Evolutionary conservation across 1,140 invertebrate genomes (phyloP), one percentile per base, ranked within the genome.

Genomic region (Potamilus streckersoni): DNA sequence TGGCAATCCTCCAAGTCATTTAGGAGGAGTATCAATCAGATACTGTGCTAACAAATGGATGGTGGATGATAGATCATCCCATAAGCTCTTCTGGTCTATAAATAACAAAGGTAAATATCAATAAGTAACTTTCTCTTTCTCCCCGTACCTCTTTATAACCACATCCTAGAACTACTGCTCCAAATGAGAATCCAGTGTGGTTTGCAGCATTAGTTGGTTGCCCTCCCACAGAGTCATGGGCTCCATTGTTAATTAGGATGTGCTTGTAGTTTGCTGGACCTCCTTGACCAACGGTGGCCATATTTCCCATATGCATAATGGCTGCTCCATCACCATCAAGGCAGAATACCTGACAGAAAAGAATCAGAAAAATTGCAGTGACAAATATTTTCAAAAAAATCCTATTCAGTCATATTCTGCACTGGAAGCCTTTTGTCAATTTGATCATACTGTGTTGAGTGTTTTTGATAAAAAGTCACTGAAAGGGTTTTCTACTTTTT

Each of bases 151-250:
- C 72, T 74, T 82, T 89, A 75, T 91, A 91, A n/a, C 90, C 90
- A 78, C 86, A 87, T 2, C 84, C 87, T 67, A 80, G 68, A 4
- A 89, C 89, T 56, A 91, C 83, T 15, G 75, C 71, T 5, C 83
- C 73, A 69, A 90, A 87, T 23, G 84, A 87, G 78, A 91, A 90
- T 0, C 15, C 70, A 13, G 87, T 79, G 80, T 86, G 85, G 69
- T 82, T 79, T 14, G 78, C 84, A 17, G 89, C 89, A 77, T 84
- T 87, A 79, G 84, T 90, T 70, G 86, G 88, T 78, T 91, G 91
- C 20, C 90, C 91, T 23, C 91, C 91, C 11, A 91, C 91, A 55
- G 89, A 91, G 71, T 91, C 91, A 82, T 91, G 91, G 56, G 87
- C 83, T 58, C 90, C 90, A 82, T 91, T 91, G 78, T 91, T 91